A percentile compares a stretch with the other conserved stretches of the same genome.
Conservation (phyloP, 1,140 invertebrate genomes). For the Pseudomyrmex pallidus region DNA sequence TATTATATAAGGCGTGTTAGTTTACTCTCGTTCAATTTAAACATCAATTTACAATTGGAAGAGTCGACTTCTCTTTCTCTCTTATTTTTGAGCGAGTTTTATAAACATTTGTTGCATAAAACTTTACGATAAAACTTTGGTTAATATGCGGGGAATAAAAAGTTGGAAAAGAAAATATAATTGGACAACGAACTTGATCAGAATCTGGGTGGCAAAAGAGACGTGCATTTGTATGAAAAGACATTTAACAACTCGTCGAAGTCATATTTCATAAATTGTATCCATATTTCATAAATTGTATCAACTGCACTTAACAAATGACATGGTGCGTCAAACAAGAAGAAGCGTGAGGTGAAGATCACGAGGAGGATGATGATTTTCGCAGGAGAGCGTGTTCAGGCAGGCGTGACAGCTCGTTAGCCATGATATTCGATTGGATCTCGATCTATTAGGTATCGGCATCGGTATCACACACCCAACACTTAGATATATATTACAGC, state of each 20-base stretch:
- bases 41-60: no score
- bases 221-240: neutral
- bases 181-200: no score
- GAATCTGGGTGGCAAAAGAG: neutral
- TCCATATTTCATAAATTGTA: conserved; percentile 9
- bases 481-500: conserved; percentile 65
- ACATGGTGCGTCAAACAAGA: conserved; percentile 15
- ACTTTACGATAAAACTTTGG: no score
- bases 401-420: conserved; percentile 78
- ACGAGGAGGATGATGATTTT: conserved; percentile 65
- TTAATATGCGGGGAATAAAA: no score
- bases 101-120: no score
- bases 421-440: conserved; percentile 77
- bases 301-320: conserved; percentile 36
- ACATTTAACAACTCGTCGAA: neutral
- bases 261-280: conserved; percentile 6
- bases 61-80: no score
- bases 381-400: conserved; percentile 70
- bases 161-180: no score
- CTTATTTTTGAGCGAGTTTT: no score
- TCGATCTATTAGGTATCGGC: conserved; percentile 75
- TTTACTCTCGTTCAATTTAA: no score
- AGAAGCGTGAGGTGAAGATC: conserved; percentile 56
- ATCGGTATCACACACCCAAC: conserved; percentile 68
- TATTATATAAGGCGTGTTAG: no score